Conservation (phyloP, 1,140 invertebrate genomes). For the Heliconius congener region DNA sequence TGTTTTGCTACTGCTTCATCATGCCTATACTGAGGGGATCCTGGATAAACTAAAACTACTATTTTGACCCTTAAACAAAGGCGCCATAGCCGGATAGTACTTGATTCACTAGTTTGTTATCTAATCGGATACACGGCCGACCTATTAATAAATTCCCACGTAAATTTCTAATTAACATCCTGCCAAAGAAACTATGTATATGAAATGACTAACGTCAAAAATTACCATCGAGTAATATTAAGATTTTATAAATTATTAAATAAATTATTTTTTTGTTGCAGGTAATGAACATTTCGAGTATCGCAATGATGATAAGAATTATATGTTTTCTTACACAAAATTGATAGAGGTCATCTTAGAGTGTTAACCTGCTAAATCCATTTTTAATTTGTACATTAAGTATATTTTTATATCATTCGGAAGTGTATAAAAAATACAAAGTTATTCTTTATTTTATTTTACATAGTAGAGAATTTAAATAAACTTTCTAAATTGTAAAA, state of each 20-base stretch:
- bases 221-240: slow-evolving; percentile 16
- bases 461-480: too few relatives aligned
- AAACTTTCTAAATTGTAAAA: too few relatives aligned
- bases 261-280: slow-evolving; percentile 58
- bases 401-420: too few relatives aligned
- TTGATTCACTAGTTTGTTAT: slow-evolving; percentile 68
- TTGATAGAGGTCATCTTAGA: neutral
- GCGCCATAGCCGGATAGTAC: slow-evolving; percentile 25
- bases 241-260: neutral
- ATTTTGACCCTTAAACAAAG: slow-evolving; percentile 58
- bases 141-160: slow-evolving; percentile 77
- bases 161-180: slow-evolving; percentile 76
- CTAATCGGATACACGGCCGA: slow-evolving; percentile 71
- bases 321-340: neutral
- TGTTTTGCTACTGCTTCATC: slow-evolving; percentile 74
- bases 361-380: too few relatives aligned
- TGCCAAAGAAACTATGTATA: slow-evolving; percentile 37
- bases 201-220: slow-evolving; percentile 21
- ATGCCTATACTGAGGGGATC: slow-evolving; percentile 54
- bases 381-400: too few relatives aligned
- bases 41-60: slow-evolving; percentile 39
- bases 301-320: slow-evolving; percentile 12
- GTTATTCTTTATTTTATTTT: too few relatives aligned
- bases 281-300: slow-evolving; percentile 53
- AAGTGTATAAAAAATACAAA: too few relatives aligned